Conservation (phyloP, 2,797 vertebrate genomes). For the Syngnathus acus region DNA sequence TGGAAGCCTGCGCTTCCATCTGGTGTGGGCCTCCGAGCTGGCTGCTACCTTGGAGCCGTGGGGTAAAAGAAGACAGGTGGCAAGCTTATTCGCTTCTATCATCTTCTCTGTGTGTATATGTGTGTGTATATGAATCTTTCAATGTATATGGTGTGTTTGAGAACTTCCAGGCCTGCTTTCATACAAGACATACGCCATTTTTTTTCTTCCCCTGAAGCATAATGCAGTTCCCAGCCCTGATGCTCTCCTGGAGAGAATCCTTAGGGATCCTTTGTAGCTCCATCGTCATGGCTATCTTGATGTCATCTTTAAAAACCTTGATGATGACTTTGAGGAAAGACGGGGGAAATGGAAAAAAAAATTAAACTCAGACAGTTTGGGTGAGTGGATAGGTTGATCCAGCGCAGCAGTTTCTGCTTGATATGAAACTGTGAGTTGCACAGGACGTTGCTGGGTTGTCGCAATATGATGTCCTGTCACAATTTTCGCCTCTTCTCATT, state of each 20-base stretch:
- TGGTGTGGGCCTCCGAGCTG: constrained; percentile 24
- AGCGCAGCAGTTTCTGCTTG: background rate
- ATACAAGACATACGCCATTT: background rate
- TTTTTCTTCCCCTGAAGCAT: background rate
- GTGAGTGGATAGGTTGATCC: background rate
- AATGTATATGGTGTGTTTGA: background rate
- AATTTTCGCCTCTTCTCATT: background rate
- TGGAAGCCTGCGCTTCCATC: constrained; percentile 36
- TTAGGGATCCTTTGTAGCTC: background rate
- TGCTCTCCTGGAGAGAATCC: background rate
- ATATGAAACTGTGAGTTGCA: background rate
- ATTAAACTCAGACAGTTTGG: background rate
- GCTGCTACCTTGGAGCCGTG: constrained; percentile 28
- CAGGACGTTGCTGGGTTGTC: background rate
- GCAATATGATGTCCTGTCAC: background rate
- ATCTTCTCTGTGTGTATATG: background rate
- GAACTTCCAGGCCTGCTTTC: background rate
- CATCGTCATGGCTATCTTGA: background rate
- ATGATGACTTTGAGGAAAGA: no score
- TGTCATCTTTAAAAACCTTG: background rate
- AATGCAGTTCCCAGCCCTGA: background rate
- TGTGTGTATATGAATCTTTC: background rate
- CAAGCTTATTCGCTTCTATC: constrained; percentile 27
- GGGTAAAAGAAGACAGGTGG: constrained; percentile 30
- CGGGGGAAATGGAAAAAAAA: no score